These are phyloP conservation scores for Struthidea cinerea DNA, from an alignment of 2,113 vertebrate species.

Conservation along the genomic window DNA sequence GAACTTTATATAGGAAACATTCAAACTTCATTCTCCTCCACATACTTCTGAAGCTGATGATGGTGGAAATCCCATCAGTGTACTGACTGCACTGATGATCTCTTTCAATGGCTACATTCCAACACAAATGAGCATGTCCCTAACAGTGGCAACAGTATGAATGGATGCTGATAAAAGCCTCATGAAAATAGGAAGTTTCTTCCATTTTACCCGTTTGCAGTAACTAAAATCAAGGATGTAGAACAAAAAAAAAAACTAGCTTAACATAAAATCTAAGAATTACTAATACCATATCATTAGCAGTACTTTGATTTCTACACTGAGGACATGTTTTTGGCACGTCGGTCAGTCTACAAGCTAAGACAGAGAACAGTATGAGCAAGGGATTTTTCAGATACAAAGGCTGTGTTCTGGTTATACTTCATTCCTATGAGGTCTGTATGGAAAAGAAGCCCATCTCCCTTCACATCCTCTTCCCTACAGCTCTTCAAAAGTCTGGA, in stretches of 20 bases:
- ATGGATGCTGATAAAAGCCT: neutral
- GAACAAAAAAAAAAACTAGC: neutral
- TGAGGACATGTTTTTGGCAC: neutral
- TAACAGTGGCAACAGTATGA: neutral
- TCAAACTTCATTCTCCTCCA: neutral
- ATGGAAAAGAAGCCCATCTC: neutral
- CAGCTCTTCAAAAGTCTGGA: neutral
- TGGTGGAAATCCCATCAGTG: neutral
- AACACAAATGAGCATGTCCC: neutral
- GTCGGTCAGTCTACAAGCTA: neutral
- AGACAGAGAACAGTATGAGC: neutral
- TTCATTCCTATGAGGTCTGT: neutral
- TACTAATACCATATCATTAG: neutral
- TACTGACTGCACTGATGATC: neutral
- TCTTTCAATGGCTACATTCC: neutral
- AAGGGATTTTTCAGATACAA: neutral
- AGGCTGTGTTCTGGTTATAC: neutral
- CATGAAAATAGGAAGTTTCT: neutral
- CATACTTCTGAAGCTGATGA: neutral
- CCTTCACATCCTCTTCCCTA: neutral
- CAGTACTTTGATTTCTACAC: neutral
- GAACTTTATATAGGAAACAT: neutral
- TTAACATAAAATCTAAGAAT: neutral
- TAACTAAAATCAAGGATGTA: neutral
- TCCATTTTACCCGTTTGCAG: neutral